Base-by-base conservation (phyloP, 2,113 vertebrate species). In the Pao palembangensis region DNA sequence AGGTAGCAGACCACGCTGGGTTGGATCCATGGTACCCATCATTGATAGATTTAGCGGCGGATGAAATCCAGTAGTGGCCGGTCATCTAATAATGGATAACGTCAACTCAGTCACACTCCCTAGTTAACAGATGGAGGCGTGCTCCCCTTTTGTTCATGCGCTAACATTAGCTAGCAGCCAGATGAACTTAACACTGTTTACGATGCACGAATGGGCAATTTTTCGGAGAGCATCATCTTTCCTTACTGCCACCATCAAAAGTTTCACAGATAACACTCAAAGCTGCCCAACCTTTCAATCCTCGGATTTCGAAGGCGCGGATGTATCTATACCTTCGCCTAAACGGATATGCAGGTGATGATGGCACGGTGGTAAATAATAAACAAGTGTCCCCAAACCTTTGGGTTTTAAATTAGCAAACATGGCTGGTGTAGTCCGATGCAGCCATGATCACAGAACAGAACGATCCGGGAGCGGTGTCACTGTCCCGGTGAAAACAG, bases 361-460 rank as follows among this genome's bases (percentile, higher is more conserved):
- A 86, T 69, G 80, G 64, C 70, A 80, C 69, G 38, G 58, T 71
- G 85, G 85, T 84, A 83, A 88, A 91, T 87, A 88, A 83, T 85
- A 89, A 86, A 79, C 83, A 88, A 87, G 73, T 85, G 78, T 76
- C 85, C 80, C 76, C 86, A 85, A 90, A 90, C 87, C 89, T 88
- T 86, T 89, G 85, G 87, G 86, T 83, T 89, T 89, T 89, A 91
- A 88, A 90, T 90, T 88, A 90, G 86, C 88, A 89, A 91, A 92
- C 90, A 92, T 91, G 91, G 90, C 91, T 91, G 90, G 85, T 90
- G 82, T 84, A 75, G 83, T 91, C 87, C 83, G 69, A 80, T 81
- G 85, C 81, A 90, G 90, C 88, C 90, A 90, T 91, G 88, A 91
- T 91, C 89, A 89, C 85, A 86, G 78, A 87, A 83, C 81, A 79